Evolutionary conservation across 35 echinoderm and acorn worm genomes (phyloP).

Genomic region (Strongylocentrotus purpuratus): DNA sequence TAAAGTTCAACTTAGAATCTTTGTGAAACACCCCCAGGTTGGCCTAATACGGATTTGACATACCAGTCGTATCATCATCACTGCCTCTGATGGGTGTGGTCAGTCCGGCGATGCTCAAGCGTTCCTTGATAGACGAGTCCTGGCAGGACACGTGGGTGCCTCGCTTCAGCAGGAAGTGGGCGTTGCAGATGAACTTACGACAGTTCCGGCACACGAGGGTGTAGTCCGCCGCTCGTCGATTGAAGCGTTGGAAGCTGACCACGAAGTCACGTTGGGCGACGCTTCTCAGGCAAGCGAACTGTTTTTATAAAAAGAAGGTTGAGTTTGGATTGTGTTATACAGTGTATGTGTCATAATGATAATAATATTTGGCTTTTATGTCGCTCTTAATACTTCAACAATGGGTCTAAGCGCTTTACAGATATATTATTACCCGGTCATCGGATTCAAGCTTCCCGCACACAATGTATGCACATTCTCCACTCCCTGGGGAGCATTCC

Average conservation of each 20-base stretch:
- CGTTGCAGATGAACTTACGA: slow-evolving; percentile 45
- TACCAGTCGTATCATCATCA: background rate
- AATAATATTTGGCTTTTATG: too few relatives aligned
- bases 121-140: slow-evolving; percentile 40
- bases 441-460: too few relatives aligned
- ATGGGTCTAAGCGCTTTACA: too few relatives aligned
- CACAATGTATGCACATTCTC: too few relatives aligned
- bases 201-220: slow-evolving; percentile 17
- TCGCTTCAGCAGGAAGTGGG: slow-evolving; percentile 32
- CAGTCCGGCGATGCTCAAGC: background rate
- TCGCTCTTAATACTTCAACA: too few relatives aligned
- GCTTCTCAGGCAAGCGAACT: background rate
- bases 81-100: background rate
- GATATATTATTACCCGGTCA: too few relatives aligned
- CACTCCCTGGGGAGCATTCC: too few relatives aligned
- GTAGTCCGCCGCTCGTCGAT: slow-evolving; percentile 17
- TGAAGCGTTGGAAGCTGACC: background rate
- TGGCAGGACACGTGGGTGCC: background rate
- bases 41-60: too few relatives aligned
- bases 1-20: too few relatives aligned
- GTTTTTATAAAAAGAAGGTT: background rate
- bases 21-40: too few relatives aligned
- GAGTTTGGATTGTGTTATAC: too few relatives aligned
- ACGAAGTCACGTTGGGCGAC: background rate
- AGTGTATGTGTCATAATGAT: too few relatives aligned